A percentile compares a stretch with the other conserved stretches of the same genome.
These are phyloP conservation scores for Zapus hudsonius DNA, from an alignment of 2,113 vertebrate genomes.

Conservation along the genomic window DNA sequence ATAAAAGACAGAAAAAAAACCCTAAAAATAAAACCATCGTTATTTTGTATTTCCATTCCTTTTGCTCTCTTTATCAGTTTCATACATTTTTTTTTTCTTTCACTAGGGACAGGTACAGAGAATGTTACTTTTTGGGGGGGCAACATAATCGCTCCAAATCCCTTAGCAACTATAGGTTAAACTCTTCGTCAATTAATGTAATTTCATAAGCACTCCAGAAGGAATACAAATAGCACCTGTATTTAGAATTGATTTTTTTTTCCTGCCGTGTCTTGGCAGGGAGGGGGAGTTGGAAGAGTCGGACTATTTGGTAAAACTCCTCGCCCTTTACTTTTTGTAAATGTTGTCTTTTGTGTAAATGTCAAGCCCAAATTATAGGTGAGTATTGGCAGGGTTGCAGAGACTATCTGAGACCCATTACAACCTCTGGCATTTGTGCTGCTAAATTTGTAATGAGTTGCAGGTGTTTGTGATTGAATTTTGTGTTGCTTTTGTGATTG, in stretches of 20 bases:
- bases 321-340: constrained; percentile 81
- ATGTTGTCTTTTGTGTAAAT: constrained; percentile 81
- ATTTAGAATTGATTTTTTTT: constrained; percentile 75
- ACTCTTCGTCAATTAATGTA: constrained; percentile 75
- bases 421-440: constrained; percentile 70
- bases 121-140: constrained; percentile 48
- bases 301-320: constrained; percentile 77
- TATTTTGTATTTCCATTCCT: constrained; percentile 32
- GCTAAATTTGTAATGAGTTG: constrained; percentile 78
- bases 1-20: constrained; percentile 40
- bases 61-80: not conserved
- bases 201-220: constrained; percentile 55
- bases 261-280: constrained; percentile 34
- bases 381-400: constrained; percentile 62
- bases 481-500: constrained; percentile 71
- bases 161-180: constrained; percentile 59
- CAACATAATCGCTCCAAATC: constrained; percentile 25
- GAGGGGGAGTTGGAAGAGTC: constrained; percentile 72
- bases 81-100: not conserved
- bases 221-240: constrained; percentile 70
- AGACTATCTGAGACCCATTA: constrained; percentile 76
- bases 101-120: not conserved
- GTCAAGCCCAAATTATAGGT: constrained; percentile 75
- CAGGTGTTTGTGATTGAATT: constrained; percentile 74
- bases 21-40: constrained; percentile 59